phyloP scores from a whole-genome alignment of 2,797 vertebrate species.

The Clarias fuscus region DNA sequence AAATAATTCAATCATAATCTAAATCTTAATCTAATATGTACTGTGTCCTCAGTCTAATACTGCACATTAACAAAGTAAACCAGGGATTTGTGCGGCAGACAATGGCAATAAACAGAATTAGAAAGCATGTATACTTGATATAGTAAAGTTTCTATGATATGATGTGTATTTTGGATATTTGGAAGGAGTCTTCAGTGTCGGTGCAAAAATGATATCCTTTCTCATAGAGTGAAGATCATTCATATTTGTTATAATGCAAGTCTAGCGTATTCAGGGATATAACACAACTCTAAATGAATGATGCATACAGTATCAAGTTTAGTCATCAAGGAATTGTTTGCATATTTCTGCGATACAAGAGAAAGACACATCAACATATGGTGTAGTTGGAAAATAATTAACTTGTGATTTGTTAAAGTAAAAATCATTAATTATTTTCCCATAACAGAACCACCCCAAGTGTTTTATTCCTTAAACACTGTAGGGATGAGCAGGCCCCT shows the following conservation, averaged over 20 bases:
- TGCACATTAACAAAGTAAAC: not conserved
- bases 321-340: not conserved
- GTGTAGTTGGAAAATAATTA: not conserved
- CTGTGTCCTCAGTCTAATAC: not conserved
- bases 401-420: not conserved
- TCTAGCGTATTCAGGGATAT: not conserved
- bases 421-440: not conserved
- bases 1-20: too few relatives aligned
- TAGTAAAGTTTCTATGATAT: not conserved
- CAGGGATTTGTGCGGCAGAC: not conserved
- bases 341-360: not conserved
- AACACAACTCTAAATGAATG: not conserved
- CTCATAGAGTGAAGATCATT: not conserved
- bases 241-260: not conserved
- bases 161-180: not conserved
- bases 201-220: not conserved
- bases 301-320: not conserved
- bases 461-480: not conserved
- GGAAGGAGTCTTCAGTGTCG: not conserved
- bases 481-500: too few relatives aligned
- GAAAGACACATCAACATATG: not conserved
- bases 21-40: too few relatives aligned
- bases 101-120: not conserved
- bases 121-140: not conserved
- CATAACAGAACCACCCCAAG: not conserved